Percentiles rank a stretch among this genome's conserved stretches.
Evolutionary conservation across 2,113 vertebrate genomes (phyloP).

Genomic region (Copsychus sechellarum): DNA sequence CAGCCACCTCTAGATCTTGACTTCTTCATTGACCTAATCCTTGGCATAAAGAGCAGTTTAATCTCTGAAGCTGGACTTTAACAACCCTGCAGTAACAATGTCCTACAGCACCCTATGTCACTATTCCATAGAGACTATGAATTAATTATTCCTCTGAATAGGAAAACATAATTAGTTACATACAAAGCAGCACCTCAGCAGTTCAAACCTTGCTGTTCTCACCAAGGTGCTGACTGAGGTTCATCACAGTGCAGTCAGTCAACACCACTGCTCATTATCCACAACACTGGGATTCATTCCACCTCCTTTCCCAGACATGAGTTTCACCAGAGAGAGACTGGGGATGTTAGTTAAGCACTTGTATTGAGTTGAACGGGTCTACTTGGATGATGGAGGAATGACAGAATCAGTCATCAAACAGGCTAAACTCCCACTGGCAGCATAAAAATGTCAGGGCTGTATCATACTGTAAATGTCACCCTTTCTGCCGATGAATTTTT

Average conservation of each 20-base stretch:
- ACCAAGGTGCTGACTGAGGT: neutral
- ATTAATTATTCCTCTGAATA: neutral
- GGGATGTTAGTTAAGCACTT: neutral
- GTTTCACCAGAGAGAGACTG: neutral
- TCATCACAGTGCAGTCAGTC: neutral
- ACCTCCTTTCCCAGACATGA: neutral
- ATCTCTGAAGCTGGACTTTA: neutral
- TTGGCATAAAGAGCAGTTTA: neutral
- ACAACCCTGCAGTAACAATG: neutral
- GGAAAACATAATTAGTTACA: neutral
- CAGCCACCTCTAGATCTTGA: neutral
- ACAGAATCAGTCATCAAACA: constrained; percentile 43
- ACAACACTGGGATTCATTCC: neutral
- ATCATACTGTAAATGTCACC: constrained; percentile 55
- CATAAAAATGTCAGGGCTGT: constrained; percentile 43
- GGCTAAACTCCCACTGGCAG: constrained; percentile 9
- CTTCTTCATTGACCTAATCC: neutral
- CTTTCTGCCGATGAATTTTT: constrained; percentile 3
- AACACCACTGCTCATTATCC: neutral
- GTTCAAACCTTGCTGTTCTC: neutral
- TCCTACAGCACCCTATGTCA: neutral
- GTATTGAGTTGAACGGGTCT: neutral
- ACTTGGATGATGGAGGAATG: neutral
- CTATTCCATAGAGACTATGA: neutral
- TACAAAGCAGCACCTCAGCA: neutral